These are phyloP conservation scores for Miltochrista miniata DNA, from an alignment of 2,888 invertebrate species.

Conservation along the genomic window DNA sequence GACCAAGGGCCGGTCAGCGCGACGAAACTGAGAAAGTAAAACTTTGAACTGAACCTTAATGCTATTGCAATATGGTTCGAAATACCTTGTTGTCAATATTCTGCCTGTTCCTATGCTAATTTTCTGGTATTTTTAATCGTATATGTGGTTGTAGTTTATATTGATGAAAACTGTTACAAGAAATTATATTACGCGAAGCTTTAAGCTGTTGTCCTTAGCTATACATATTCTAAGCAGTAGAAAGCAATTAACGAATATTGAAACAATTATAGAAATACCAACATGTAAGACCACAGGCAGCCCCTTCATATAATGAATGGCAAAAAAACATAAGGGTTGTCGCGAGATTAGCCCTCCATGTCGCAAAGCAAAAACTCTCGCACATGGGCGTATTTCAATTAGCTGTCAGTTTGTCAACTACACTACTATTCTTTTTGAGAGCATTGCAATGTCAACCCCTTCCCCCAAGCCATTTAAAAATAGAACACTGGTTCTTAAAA, in stretches of 20 bases:
- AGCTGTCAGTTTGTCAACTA: slow-evolving; percentile 81
- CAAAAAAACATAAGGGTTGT: slow-evolving; percentile 64
- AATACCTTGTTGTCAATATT: no score
- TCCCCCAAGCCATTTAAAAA: slow-evolving; percentile 31
- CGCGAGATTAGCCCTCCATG: slow-evolving; percentile 73
- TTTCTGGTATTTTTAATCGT: no score
- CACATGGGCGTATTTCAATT: slow-evolving; percentile 82
- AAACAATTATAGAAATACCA: slow-evolving; percentile 51
- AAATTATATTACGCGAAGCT: no score
- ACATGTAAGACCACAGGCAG: slow-evolving; percentile 63
- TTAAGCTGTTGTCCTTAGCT: background rate
- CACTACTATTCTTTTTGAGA: slow-evolving; percentile 57
- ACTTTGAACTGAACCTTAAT: no score
- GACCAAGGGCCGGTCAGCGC: no score
- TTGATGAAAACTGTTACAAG: no score
- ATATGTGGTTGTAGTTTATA: no score
- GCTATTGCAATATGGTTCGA: no score
- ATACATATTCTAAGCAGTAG: slow-evolving; percentile 9
- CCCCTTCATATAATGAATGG: slow-evolving; percentile 61
- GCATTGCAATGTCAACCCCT: slow-evolving; percentile 36
- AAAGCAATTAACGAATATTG: slow-evolving; percentile 37
- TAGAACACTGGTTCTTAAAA: slow-evolving; percentile 31
- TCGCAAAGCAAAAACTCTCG: slow-evolving; percentile 71
- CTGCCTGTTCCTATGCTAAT: no score
- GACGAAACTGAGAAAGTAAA: no score